Evolutionary conservation across 1,140 invertebrate species (phyloP), one percentile per base, ranked within the genome.

Genomic region (Akabosia matsudoensis): DNA sequence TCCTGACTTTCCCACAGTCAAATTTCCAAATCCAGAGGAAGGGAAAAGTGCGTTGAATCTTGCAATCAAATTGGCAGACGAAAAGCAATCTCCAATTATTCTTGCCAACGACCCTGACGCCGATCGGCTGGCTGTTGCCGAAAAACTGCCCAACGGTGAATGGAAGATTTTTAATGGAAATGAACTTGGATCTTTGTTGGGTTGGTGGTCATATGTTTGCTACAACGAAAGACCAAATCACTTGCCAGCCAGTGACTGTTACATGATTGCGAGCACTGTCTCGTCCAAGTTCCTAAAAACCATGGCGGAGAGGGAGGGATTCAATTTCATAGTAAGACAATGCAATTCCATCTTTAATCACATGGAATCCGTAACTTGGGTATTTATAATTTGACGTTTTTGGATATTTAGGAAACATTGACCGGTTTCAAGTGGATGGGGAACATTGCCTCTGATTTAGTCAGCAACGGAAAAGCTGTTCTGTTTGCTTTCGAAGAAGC

Each of bases 391-490:
- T 74, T 67, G 18, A 70, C 16, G 51, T 56, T 74, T 78, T 82
- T 79, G n/a, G n/a, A n/a, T n/a, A n/a, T n/a, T 67, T 81, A 92
- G 85, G 96, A 99, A 86, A 99, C 97, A 0, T 87, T 99, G 64
- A 99, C 98, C n/a, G 93, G 98, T 0, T 99, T 99, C 84, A 99
- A 99, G 83, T 99, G 97, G 97, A 99, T 99, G 93, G 97, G 94
- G 83, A 99, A 98, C 84, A 90, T 89, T 85, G 88, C 92, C 0
- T 84, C 91, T 34, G 88, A 97, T n/a, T 84, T 97, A 30, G 85
- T 90, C 51, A 85, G 88, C 73, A 82, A 90, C 64, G 89, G 88
- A 1, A 92, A 95, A 82, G 85, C 85, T 0, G 92, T 98, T 0
- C 84, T 99, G 52, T 97, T 99, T 86, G 96, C 96, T 0, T 99